Percentiles rank a stretch among this genome's conserved stretches.
Conservation (phyloP, 2,797 vertebrate genomes). For the Allobates femoralis region DNA sequence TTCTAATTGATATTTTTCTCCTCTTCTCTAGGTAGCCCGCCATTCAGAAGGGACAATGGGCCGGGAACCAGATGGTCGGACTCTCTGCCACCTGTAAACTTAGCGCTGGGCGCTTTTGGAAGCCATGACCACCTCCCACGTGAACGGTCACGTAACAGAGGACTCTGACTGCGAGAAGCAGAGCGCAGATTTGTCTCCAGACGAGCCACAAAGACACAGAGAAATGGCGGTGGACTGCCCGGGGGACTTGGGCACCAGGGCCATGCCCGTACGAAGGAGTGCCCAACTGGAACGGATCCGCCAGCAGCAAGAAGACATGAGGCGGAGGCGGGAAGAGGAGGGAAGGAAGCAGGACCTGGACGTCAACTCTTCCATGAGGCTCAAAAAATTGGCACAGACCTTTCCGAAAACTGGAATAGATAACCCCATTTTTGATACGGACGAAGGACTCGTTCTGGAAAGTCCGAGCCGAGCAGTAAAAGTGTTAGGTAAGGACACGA, state of each 20-base stretch:
- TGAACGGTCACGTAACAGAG: constrained; percentile 93
- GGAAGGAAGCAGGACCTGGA: constrained; percentile 91
- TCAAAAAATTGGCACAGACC: constrained; percentile 93
- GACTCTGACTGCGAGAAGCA: constrained; percentile 83
- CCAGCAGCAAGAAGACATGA: constrained; percentile 95
- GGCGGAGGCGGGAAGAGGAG: constrained; percentile 91
- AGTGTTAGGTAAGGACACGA: constrained; percentile 80
- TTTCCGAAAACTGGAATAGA: constrained; percentile 97
- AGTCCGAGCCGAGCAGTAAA: constrained; percentile 80
- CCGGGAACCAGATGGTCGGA: constrained; percentile 69
- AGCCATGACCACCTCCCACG: constrained; percentile 93
- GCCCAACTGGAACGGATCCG: constrained; percentile 94
- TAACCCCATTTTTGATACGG: constrained; percentile 96
- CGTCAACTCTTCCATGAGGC: constrained; percentile 92
- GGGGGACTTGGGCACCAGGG: constrained; percentile 89
- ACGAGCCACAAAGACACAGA: constrained; percentile 85
- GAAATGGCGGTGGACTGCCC: constrained; percentile 99
- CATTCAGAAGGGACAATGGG: constrained; percentile 73
- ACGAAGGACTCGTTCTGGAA: constrained; percentile 85
- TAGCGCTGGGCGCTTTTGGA: constrained; percentile 62
- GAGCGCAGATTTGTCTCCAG: constrained; percentile 76
- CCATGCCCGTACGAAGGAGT: constrained; percentile 87
- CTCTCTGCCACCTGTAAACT: constrained; percentile 70
- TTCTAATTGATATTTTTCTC: neutral
- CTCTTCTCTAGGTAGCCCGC: neutral